These are phyloP conservation scores for Silurus lanzhouensis DNA, from an alignment of 2,797 vertebrate genomes.

Conservation along the genomic window DNA sequence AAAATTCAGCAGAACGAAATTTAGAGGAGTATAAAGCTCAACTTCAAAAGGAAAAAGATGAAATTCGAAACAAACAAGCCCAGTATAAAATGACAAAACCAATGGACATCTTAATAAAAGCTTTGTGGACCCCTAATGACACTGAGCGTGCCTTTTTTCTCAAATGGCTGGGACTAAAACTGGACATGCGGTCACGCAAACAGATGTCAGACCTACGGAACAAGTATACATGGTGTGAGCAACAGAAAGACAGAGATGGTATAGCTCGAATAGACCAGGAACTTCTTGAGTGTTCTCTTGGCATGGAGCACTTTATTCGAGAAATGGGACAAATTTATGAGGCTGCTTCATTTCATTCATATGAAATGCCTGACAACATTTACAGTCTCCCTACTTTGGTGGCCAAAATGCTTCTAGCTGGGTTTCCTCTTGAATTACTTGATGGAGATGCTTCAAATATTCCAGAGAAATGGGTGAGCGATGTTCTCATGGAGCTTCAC, in stretches of 20 bases:
- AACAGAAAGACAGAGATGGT: not conserved
- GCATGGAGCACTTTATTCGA: constrained; percentile 70
- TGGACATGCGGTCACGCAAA: constrained; percentile 10
- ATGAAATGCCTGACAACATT: constrained; percentile 40
- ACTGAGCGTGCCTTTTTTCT: constrained; percentile 15
- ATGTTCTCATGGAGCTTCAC: constrained; percentile 66
- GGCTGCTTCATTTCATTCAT: constrained; percentile 32
- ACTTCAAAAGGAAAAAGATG: not conserved
- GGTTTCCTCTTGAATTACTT: constrained; percentile 66
- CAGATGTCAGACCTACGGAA: not conserved
- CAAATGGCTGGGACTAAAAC: not conserved
- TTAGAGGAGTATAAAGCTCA: not conserved
- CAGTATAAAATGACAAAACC: not conserved
- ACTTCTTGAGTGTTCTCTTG: constrained; percentile 61
- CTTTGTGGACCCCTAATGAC: not conserved
- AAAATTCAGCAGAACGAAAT: not conserved
- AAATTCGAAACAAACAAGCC: not conserved
- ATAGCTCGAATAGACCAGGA: constrained; percentile 44
- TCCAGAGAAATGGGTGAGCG: constrained; percentile 65
- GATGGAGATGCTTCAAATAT: constrained; percentile 69
- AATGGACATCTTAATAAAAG: not conserved
- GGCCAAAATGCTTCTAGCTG: constrained; percentile 64
- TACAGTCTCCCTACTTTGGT: constrained; percentile 62
- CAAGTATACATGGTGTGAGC: not conserved
- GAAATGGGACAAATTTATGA: constrained; percentile 72